phyloP scores from a whole-genome alignment of 2,888 invertebrate species.

The Pheosia gnoma region DNA sequence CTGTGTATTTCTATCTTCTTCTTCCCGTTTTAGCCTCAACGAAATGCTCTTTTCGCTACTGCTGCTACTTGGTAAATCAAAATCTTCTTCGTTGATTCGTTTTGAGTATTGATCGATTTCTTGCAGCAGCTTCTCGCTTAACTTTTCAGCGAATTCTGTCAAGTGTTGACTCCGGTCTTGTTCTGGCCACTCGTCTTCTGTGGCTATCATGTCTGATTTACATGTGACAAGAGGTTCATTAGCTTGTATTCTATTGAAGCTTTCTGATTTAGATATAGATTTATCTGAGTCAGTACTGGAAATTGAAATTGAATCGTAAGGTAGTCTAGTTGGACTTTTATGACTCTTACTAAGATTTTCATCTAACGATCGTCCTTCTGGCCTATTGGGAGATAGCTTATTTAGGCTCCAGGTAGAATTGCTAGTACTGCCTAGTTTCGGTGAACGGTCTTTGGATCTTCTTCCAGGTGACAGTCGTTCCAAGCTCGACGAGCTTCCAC shows the following conservation, averaged over 20 bases:
- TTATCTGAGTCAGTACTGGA: conserved; percentile 81
- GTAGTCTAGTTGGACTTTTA: conserved; percentile 75
- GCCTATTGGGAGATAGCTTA: conserved; percentile 76
- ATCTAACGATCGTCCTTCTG: conserved; percentile 77
- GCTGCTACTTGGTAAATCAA: conserved; percentile 78
- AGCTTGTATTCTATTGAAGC: conserved; percentile 77
- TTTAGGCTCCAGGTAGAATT: conserved; percentile 82
- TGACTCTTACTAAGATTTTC: conserved; percentile 76
- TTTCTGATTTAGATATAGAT: conserved; percentile 80
- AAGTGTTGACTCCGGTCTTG: conserved; percentile 87
- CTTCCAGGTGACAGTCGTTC: conserved; percentile 79
- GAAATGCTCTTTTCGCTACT: conserved; percentile 82
- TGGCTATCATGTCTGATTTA: conserved; percentile 77
- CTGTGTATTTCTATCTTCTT: conserved; percentile 78
- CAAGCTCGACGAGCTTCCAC: conserved; percentile 79
- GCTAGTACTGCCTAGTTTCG: conserved; percentile 77
- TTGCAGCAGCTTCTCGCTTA: conserved; percentile 91
- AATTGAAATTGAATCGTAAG: conserved; percentile 78
- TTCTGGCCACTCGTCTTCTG: conserved; percentile 85
- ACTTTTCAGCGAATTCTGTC: conserved; percentile 91
- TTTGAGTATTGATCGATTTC: conserved; percentile 88
- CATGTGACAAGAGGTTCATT: conserved; percentile 81
- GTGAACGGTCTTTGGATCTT: conserved; percentile 79
- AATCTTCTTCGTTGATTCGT: conserved; percentile 80
- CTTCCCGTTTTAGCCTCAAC: conserved; percentile 75